Percentiles rank a stretch among this genome's conserved stretches.
Conservation (phyloP, 1,140 invertebrate species). For the Ctenoplectra terminalis region DNA sequence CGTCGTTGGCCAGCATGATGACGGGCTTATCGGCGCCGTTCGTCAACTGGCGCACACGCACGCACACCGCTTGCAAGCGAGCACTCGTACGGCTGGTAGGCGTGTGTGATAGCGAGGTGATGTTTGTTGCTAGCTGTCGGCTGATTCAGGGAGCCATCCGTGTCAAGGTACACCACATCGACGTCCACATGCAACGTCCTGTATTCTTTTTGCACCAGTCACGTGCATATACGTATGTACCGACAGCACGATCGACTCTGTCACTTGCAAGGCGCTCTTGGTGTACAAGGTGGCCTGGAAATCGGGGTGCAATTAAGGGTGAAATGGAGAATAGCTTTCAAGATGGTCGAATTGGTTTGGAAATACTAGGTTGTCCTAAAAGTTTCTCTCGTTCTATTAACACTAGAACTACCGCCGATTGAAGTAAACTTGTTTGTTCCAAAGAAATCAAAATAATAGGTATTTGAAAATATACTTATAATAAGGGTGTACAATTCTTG, state of each 20-base stretch:
- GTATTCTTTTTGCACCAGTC: conserved; percentile 73
- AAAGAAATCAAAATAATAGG: too few species aligned
- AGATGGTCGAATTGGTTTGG: neutral
- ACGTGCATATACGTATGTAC: conserved; percentile 58
- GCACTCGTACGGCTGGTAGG: conserved; percentile 69
- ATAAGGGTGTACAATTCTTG: too few species aligned
- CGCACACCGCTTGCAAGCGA: conserved; percentile 8
- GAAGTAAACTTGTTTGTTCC: too few species aligned
- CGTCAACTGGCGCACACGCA: conserved; percentile 41
- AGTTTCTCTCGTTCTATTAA: too few species aligned
- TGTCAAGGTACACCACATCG: conserved; percentile 83
- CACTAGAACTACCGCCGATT: too few species aligned
- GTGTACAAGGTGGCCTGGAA: neutral
- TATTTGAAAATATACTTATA: too few species aligned
- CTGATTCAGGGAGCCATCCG: conserved; percentile 83
- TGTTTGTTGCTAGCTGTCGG: conserved; percentile 79
- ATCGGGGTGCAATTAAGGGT: neutral
- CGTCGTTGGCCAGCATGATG: conserved; percentile 66
- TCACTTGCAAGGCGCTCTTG: neutral
- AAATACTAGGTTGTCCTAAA: too few species aligned
- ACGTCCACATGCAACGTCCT: conserved; percentile 78
- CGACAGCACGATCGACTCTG: neutral
- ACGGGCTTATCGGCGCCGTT: conserved; percentile 73
- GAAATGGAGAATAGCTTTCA: neutral
- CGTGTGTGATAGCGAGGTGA: conserved; percentile 80